These are phyloP conservation scores for Sipha maydis DNA, from an alignment of 2,888 invertebrate genomes.

Conservation along the genomic window DNA sequence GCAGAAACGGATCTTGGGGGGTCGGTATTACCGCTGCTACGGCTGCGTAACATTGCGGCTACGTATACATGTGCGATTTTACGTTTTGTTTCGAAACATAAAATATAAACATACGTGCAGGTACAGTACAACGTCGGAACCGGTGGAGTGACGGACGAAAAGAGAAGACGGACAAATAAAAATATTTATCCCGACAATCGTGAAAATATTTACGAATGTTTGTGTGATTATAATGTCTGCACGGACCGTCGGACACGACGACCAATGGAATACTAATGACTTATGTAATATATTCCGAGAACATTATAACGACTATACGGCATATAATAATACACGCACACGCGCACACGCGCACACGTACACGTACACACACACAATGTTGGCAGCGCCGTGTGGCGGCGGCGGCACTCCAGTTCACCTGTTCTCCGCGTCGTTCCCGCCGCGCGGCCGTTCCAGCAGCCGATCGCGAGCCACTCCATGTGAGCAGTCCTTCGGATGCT, in stretches of 20 bases:
- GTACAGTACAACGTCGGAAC: no score
- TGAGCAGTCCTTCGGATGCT: slow-evolving; percentile 59
- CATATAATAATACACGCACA: not conserved
- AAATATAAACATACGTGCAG: not conserved
- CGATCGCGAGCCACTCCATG: slow-evolving; percentile 49
- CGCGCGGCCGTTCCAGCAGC: slow-evolving; percentile 53
- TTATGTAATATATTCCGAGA: slow-evolving; percentile 50
- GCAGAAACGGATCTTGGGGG: no score
- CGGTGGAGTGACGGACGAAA: not conserved
- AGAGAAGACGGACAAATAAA: not conserved
- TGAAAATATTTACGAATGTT: slow-evolving; percentile 44
- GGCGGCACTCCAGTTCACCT: slow-evolving; percentile 61
- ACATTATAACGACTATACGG: slow-evolving; percentile 27
- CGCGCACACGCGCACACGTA: not conserved
- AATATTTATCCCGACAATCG: slow-evolving; percentile 18
- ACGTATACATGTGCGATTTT: no score
- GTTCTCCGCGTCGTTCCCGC: slow-evolving; percentile 55
- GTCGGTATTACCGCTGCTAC: no score
- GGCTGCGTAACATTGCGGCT: no score
- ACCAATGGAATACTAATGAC: slow-evolving; percentile 59
- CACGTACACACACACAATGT: slow-evolving; percentile 3
- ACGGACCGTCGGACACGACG: slow-evolving; percentile 25
- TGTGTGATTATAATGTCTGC: slow-evolving; percentile 30
- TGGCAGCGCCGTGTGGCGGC: slow-evolving; percentile 57
- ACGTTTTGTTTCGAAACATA: no score